A percentile compares a stretch with the other conserved stretches of the same genome.
Evolutionary conservation across 2,797 vertebrate species (phyloP).

Genomic region (Peromyscus attwateri): DNA sequence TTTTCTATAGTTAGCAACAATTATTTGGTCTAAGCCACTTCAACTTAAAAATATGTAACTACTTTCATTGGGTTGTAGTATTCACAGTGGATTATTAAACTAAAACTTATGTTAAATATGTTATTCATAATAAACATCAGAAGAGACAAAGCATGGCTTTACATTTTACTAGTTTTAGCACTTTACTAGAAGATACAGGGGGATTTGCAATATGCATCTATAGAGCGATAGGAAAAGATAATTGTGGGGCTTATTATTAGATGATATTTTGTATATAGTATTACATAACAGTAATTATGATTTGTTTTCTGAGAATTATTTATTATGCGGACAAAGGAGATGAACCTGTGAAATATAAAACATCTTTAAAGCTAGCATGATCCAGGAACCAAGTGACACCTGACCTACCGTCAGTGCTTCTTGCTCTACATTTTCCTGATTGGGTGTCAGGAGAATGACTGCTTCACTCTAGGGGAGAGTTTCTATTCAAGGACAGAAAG

Average conservation of each 20-base stretch:
- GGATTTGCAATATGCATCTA: not conserved
- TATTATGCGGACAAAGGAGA: conserved; percentile 21
- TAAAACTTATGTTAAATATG: not conserved
- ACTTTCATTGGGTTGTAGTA: not conserved
- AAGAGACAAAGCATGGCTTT: not conserved
- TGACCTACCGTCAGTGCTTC: not conserved
- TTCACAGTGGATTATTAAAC: conserved; percentile 8
- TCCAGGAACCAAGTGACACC: not conserved
- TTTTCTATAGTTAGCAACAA: not conserved
- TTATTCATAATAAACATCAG: not conserved
- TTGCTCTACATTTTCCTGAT: not conserved
- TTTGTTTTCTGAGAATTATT: not conserved
- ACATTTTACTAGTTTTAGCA: not conserved
- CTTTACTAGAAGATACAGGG: not conserved
- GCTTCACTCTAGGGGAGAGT: not conserved
- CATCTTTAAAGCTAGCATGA: not conserved
- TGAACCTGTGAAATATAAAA: not conserved
- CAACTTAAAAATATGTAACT: not conserved
- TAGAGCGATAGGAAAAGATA: not conserved
- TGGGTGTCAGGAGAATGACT: not conserved
- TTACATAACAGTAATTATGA: not conserved
- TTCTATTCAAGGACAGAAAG: not conserved
- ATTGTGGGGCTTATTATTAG: not conserved
- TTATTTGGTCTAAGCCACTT: conserved; percentile 14
- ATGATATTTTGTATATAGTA: not conserved